Conservation (phyloP, 2,797 vertebrate species). For the Coluber constrictor region DNA sequence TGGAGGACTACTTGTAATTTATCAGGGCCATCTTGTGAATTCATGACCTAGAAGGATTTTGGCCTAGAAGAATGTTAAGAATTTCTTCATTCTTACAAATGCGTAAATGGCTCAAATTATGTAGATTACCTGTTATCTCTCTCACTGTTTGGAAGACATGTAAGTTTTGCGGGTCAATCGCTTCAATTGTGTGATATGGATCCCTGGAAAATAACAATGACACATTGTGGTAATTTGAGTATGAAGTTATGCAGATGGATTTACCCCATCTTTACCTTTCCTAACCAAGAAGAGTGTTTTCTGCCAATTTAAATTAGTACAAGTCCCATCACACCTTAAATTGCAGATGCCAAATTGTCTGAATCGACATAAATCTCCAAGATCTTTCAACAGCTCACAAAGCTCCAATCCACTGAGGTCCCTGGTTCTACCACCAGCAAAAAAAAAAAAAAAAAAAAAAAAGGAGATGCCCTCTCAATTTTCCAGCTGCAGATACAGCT, state of each 20-base stretch:
- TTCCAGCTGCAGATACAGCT: neutral
- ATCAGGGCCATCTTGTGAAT: neutral
- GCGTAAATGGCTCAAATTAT: neutral
- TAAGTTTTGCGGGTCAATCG: constrained; percentile 89
- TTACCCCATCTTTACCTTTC: neutral
- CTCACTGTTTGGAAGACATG: constrained; percentile 91
- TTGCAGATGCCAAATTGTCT: neutral
- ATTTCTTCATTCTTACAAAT: neutral
- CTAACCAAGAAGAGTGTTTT: neutral
- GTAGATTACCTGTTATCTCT: constrained; percentile 90
- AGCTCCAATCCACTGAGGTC: neutral
- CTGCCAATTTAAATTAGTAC: neutral
- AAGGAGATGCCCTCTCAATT: neutral
- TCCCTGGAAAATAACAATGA: constrained; percentile 76
- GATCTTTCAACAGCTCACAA: neutral
- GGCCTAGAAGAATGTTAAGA: neutral
- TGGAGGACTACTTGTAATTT: neutral
- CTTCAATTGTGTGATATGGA: constrained; percentile 90
- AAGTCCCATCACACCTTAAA: neutral
- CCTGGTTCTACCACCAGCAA: neutral
- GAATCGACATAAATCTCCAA: neutral
- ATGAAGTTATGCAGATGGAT: neutral
- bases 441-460: too few species aligned
- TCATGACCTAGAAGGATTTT: neutral
- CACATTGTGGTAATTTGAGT: neutral